Evolutionary conservation across 2,888 invertebrate genomes (phyloP), one percentile per base, ranked within the genome.

Genomic region (Tricholauxania praeusta): DNA sequence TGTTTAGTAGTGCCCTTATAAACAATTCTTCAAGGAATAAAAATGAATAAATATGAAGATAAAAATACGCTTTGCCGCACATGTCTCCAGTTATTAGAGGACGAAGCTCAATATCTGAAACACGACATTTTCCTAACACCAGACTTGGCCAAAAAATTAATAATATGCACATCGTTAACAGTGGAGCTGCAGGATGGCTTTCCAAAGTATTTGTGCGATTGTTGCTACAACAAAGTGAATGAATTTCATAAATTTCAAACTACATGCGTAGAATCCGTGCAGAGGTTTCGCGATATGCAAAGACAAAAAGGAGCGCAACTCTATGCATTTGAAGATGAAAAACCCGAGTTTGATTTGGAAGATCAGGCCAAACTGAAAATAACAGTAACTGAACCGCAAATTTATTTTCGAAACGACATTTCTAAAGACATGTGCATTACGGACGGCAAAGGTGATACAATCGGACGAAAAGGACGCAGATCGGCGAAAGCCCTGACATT

Each of bases 111-210:
- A 8, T 51, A 22, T 49, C 15, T 49, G 15, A 71, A 71, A 3
- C 55, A 74, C 12, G 64, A 74, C 59, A 59, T 76, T 49, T 74
- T 77, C 17, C 19, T 22, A 4, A 75, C 77, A 6, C 71, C 77
- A 0, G 76, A 79, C 15, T 64, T 85, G 39, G 80, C 77, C 14
- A 77, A 78, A 12, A 85, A 84, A 72, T 79, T 84, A 22, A 76
- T 73, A 6, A 66, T 74, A 1, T 84, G 83, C 73, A 82, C 83
- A 0, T 76, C 79, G 10, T 55, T 82, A 47, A 66, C 71, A 0
- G 75, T 82, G 6, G 78, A 80, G 0, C 49, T 64, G 1, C n/a
- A 64, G 8, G 80, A 80, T 71, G 75, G 72, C 15, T 79, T 75
- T 66, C 79, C 80, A 1, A 72, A 74, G 49, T 69, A 71, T 59